Conservation (phyloP, 2,797 vertebrate genomes). For the Chelon labrosus region DNA sequence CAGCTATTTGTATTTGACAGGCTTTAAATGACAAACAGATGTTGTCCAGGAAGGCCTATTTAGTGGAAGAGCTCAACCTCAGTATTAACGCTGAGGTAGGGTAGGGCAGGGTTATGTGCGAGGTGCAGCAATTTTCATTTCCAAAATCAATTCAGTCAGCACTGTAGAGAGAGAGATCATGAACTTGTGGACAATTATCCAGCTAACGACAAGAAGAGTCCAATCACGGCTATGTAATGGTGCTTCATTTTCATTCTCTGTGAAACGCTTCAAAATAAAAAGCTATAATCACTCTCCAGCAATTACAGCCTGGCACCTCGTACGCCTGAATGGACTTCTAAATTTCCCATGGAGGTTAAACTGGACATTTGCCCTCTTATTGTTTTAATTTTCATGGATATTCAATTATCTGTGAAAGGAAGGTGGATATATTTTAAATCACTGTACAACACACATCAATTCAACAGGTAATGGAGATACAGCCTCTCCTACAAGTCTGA, state of each 20-base stretch:
- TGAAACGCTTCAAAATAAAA: conserved; percentile 74
- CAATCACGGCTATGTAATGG: conserved; percentile 70
- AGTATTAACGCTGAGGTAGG: conserved; percentile 32
- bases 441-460: conserved; percentile 4
- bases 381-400: conserved; percentile 64
- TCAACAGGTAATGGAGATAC: background rate
- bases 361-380: conserved; percentile 61
- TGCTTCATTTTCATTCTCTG: conserved; percentile 62
- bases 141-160: conserved; percentile 63
- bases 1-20: background rate
- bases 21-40: conserved; percentile 18
- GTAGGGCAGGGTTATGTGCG: conserved; percentile 25
- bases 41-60: conserved; percentile 25
- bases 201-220: conserved; percentile 72
- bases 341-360: conserved; percentile 74
- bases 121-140: conserved; percentile 58
- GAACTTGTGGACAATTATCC: conserved; percentile 74
- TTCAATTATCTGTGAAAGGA: conserved; percentile 61
- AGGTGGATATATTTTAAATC: conserved; percentile 46
- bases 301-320: conserved; percentile 69
- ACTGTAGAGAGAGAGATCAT: conserved; percentile 55
- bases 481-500: background rate
- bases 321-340: conserved; percentile 61
- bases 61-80: conserved; percentile 19
- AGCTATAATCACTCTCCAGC: conserved; percentile 73